phyloP scores from a whole-genome alignment of 2,888 invertebrate species.

The Elaeidobius kamerunicus region DNA sequence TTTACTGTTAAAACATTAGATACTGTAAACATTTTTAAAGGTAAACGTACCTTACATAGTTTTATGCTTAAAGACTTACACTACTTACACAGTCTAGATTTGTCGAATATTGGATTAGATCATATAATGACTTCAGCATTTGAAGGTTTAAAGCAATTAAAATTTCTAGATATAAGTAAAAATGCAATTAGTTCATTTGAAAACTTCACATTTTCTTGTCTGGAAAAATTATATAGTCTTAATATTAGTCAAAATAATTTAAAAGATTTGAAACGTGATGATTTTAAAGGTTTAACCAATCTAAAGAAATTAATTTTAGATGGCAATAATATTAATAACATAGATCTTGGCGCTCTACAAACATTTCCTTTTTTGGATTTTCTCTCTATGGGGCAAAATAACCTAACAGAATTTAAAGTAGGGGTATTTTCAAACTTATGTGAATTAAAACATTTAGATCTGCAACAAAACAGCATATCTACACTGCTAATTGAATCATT shows the following conservation, averaged over 20 bases:
- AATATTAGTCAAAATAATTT: conserved; percentile 13
- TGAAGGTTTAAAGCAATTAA: conserved; percentile 12
- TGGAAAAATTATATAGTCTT: background rate
- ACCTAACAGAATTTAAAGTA: conserved; percentile 29
- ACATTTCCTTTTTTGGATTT: conserved; percentile 22
- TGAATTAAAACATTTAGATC: conserved; percentile 29
- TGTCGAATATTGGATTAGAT: conserved; percentile 1
- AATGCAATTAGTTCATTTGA: background rate
- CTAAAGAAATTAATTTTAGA: conserved; percentile 24
- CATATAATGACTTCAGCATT: conserved; percentile 4
- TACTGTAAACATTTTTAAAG: background rate
- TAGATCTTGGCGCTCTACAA: conserved; percentile 31
- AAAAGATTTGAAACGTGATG: conserved; percentile 12
- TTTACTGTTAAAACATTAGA: conserved; percentile 1
- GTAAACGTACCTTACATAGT: background rate
- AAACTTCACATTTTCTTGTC: conserved; percentile 1
- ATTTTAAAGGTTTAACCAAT: conserved; percentile 22
- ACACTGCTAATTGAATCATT: conserved; percentile 30
- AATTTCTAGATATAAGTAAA: background rate
- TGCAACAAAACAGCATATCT: conserved; percentile 30
- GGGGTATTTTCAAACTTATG: conserved; percentile 35
- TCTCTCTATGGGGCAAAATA: conserved; percentile 31
- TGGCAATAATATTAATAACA: conserved; percentile 25
- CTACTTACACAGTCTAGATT: background rate
- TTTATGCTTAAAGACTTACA: conserved; percentile 4